Base-by-base conservation (phyloP, 2,113 vertebrate genomes). In the Albula goreensis region DNA sequence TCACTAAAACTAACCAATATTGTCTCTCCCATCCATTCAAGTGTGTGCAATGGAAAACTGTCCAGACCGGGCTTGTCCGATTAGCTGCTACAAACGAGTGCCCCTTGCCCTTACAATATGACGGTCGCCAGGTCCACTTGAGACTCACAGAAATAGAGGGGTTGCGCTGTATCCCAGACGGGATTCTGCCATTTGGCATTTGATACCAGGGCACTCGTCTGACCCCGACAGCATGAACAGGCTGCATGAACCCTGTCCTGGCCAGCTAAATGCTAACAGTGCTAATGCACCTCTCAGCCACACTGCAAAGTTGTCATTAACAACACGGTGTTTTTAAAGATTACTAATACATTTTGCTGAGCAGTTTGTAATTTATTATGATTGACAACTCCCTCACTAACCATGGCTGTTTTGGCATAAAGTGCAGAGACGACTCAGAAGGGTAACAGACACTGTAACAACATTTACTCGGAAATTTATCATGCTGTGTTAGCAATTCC, bases 1-100 rank as follows among this genome's bases (percentile, higher is more conserved):
- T 86, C 86, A 84, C 84, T 89, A 89, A 89, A 88, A 86, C 82
- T 80, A 81, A 89, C 84, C 87, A 81, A 87, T 74, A 85, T 50
- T 86, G 31, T 83, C 85, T 78, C 63, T 84, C 66, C 80, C 86
- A 81, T 83, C 63, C 70, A 56, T 56, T 56, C 83, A 53, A 87
- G 82, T 84, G 86, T 86, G 89, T 52, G 80, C 85, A 83, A 85
- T 87, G 86, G 89, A 85, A 88, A 22, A 88, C 87, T 89, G 87
- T 70, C 56, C 79, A 86, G 83, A 86, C 79, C 56, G 78, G 78
- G 83, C 87, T 66, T 31, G 70, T 74, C 70, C 10, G 70, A 74
- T 74, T 79, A 48, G 49, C 78, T 50, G 48, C 11, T 79, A 3
- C 78, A 8, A 79, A 4, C 12, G 15, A 79, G 49, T 17, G 41